Evolutionary conservation across 1,140 invertebrate genomes (phyloP).

Genomic region (Cheumatopsyche charites): DNA sequence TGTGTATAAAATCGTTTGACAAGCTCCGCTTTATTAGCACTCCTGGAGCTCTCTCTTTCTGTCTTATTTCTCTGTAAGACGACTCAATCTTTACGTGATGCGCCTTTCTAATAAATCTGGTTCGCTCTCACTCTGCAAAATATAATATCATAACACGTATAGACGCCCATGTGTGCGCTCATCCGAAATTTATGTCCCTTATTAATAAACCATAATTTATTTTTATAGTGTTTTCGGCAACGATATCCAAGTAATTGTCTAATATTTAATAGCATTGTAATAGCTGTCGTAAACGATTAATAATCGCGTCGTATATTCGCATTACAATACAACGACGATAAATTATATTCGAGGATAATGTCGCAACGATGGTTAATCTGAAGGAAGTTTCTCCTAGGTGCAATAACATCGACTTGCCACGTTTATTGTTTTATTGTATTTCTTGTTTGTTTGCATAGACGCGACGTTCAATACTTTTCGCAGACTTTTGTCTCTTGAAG

Average conservation of each 20-base stretch:
- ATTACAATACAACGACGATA: conserved; percentile 9
- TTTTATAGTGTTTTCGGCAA: background rate
- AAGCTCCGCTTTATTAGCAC: conserved; percentile 11
- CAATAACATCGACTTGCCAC: conserved; percentile 33
- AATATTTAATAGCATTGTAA: conserved; percentile 11
- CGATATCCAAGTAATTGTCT: conserved; percentile 11
- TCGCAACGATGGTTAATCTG: conserved; percentile 20
- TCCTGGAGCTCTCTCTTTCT: conserved; percentile 11
- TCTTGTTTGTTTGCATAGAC: conserved; percentile 26
- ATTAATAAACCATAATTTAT: too few species aligned
- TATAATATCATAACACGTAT: too few species aligned
- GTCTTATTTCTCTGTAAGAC: conserved; percentile 36
- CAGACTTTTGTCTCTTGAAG: too few species aligned
- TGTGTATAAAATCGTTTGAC: background rate
- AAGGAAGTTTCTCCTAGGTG: conserved; percentile 31
- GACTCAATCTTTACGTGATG: conserved; percentile 38
- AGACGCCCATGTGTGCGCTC: too few species aligned
- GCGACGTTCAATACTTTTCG: too few species aligned
- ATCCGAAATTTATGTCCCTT: too few species aligned
- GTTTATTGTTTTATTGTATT: conserved; percentile 46
- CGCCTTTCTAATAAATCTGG: conserved; percentile 26
- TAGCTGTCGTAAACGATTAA: background rate
- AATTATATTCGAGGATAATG: conserved; percentile 17
- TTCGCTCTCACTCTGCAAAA: background rate
- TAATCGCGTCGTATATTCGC: conserved; percentile 12